Evolutionary conservation across 2,888 invertebrate genomes (phyloP).

Genomic region (Epirrita christyi): DNA sequence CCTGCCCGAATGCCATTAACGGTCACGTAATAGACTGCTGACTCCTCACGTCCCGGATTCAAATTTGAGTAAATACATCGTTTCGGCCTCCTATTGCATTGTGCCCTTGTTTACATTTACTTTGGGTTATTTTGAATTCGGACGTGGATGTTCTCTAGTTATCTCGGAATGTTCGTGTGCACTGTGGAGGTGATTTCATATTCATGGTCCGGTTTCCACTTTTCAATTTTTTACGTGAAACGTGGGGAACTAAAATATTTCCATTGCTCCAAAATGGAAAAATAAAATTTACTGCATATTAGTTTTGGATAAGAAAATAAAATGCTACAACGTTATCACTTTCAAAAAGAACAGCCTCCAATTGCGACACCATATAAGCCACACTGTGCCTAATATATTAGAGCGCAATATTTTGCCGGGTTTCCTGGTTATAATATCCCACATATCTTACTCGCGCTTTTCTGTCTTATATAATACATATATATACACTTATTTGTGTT

Average conservation of each 20-base stretch:
- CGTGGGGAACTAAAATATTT: constrained; percentile 32
- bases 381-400: constrained; percentile 7
- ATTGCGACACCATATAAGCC: constrained; percentile 6
- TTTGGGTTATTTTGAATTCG: constrained; percentile 61
- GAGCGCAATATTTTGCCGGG: constrained; percentile 8
- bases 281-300: constrained; percentile 31
- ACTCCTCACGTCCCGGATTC: constrained; percentile 73
- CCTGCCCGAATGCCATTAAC: constrained; percentile 66
- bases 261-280: constrained; percentile 20
- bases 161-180: constrained; percentile 55
- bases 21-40: constrained; percentile 75
- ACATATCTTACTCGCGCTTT: constrained; percentile 25
- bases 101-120: constrained; percentile 64
- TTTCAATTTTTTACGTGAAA: constrained; percentile 35
- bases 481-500: constrained; percentile 50
- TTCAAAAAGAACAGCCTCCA: constrained; percentile 5
- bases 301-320: constrained; percentile 10
- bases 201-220: constrained; percentile 43
- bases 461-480: constrained; percentile 32
- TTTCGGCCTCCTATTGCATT: constrained; percentile 64
- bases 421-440: constrained; percentile 23
- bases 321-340: constrained; percentile 8
- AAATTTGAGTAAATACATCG: constrained; percentile 75
- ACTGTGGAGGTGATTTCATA: constrained; percentile 49
- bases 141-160: constrained; percentile 55